Evolutionary conservation across 2,797 vertebrate species (phyloP).

Genomic region (Poliocrania exsul): DNA sequence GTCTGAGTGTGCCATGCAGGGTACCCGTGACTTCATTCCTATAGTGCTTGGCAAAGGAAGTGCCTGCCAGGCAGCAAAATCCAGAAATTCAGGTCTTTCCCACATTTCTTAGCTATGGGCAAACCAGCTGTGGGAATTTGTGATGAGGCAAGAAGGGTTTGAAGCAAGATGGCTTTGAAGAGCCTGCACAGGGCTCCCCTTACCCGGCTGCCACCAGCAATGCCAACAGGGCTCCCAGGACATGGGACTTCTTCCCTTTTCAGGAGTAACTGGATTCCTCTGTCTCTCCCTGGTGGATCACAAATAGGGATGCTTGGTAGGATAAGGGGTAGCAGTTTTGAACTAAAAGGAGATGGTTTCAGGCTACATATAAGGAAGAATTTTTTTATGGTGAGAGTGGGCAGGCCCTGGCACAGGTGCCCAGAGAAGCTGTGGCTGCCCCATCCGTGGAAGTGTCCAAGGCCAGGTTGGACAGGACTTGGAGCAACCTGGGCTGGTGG

Average conservation of each 20-base stretch:
- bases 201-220: neutral
- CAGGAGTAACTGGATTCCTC: neutral
- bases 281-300: neutral
- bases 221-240: neutral
- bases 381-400: rapidly evolving
- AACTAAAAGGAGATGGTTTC: neutral
- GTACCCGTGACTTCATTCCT: constrained; percentile 53
- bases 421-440: neutral
- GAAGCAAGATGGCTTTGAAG: neutral
- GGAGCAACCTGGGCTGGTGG: rapidly evolving
- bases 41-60: constrained; percentile 44
- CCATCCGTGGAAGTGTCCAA: rapidly evolving
- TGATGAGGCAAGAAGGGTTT: neutral
- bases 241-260: neutral
- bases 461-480: rapidly evolving
- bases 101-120: neutral
- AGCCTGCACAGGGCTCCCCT: neutral
- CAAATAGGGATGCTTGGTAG: neutral
- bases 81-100: constrained; percentile 7
- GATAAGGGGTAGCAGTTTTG: neutral
- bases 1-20: constrained; percentile 29
- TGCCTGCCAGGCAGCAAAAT: constrained; percentile 15
- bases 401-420: rapidly evolving
- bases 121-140: neutral
- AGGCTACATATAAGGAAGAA: neutral